These are phyloP conservation scores for Bujurquina vittata DNA, from an alignment of 2,113 vertebrate genomes.

Conservation along the genomic window DNA sequence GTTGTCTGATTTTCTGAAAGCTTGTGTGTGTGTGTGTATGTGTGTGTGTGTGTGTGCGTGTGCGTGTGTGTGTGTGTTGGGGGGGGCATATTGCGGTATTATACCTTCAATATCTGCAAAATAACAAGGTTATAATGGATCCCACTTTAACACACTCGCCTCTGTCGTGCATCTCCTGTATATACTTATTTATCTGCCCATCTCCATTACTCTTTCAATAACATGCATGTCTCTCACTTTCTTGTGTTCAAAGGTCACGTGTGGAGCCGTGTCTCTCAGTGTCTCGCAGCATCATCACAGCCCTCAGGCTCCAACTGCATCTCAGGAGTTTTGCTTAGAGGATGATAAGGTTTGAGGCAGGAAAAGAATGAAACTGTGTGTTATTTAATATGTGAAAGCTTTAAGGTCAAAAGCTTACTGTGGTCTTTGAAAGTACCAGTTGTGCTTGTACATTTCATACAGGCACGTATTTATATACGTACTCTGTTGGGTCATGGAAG, in stretches of 20 bases:
- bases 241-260: conserved; percentile 46
- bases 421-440: background rate
- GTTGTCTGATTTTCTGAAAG: conserved; percentile 9
- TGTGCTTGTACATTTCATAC: background rate
- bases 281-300: conserved; percentile 41
- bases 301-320: conserved; percentile 28
- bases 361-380: background rate
- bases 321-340: conserved; percentile 26
- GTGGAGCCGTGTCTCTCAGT: conserved; percentile 23
- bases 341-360: conserved; percentile 2
- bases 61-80: background rate
- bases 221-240: background rate
- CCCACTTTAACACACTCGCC: conserved; percentile 1
- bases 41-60: background rate
- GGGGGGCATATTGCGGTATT: background rate
- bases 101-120: background rate
- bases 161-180: conserved; percentile 3
- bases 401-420: conserved; percentile 26
- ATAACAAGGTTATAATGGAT: conserved; percentile 2
- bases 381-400: conserved; percentile 21
- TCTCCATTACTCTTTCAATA: conserved; percentile 45
- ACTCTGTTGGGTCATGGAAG: background rate
- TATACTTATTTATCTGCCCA: conserved; percentile 24
- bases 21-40: background rate
- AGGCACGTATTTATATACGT: background rate